A percentile compares a stretch with the other conserved stretches of the same genome.
phyloP scores from a whole-genome alignment of 2,113 vertebrate species.

The Sceloporus tristichus region DNA sequence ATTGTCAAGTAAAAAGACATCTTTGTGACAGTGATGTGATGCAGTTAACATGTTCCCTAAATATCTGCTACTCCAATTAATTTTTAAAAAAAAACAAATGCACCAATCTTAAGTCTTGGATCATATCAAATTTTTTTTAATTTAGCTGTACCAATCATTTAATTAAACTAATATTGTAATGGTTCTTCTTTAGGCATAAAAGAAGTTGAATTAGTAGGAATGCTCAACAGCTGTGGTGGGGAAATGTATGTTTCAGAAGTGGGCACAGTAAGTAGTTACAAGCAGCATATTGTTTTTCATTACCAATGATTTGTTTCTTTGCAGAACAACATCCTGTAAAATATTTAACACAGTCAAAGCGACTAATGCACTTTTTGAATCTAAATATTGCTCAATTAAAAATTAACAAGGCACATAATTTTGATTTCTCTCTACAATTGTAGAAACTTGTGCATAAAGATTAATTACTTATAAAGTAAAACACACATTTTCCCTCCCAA shows the following conservation, averaged over 20 bases:
- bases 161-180: conserved; percentile 14
- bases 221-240: conserved; percentile 53
- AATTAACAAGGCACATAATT: conserved; percentile 91
- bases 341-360: conserved; percentile 88
- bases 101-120: neutral
- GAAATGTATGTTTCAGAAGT: conserved; percentile 67
- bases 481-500: conserved; percentile 67
- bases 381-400: conserved; percentile 86
- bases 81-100: conserved; percentile 5
- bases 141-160: neutral
- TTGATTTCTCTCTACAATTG: conserved; percentile 88
- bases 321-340: conserved; percentile 84
- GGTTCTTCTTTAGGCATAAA: conserved; percentile 14
- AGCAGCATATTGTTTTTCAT: conserved; percentile 76
- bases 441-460: conserved; percentile 86
- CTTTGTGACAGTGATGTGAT: neutral
- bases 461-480: conserved; percentile 85
- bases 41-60: conserved; percentile 9
- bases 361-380: conserved; percentile 92
- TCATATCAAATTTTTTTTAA: neutral
- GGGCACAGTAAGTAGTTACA: conserved; percentile 71
- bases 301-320: conserved; percentile 79
- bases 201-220: conserved; percentile 29
- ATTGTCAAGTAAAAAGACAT: neutral
- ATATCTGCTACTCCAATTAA: conserved; percentile 7